phyloP scores from a whole-genome alignment of 2,888 invertebrate species.

The Acanthopleura granulata region DNA sequence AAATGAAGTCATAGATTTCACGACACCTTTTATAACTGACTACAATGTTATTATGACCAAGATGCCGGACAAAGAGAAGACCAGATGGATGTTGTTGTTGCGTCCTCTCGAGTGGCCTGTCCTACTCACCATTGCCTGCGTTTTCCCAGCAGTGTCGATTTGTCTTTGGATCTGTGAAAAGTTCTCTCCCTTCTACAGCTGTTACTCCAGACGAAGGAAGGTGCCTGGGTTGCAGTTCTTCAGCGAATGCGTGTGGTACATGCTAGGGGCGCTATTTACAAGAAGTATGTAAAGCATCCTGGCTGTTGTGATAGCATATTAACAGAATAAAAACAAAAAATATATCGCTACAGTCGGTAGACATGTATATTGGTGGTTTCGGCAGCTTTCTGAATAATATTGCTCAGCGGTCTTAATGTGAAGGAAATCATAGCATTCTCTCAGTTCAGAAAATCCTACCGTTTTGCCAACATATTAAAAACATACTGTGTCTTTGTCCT shows the following conservation, averaged over 20 bases:
- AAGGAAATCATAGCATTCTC: too few relatives aligned
- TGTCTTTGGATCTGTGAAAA: neutral
- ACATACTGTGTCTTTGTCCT: too few relatives aligned
- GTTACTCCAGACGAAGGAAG: neutral
- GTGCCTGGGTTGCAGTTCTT: neutral
- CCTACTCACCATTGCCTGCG: neutral
- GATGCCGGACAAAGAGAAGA: neutral
- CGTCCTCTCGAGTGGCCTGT: neutral
- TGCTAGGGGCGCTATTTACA: neutral
- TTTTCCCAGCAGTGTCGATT: neutral
- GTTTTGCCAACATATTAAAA: too few relatives aligned
- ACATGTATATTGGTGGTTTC: too few relatives aligned
- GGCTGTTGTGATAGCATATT: too few relatives aligned
- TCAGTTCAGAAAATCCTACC: too few relatives aligned
- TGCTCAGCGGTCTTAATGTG: too few relatives aligned
- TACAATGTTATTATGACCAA: slow-evolving; percentile 9
- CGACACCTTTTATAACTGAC: neutral
- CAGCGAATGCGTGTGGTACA: slow-evolving; percentile 7
- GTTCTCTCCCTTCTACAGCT: neutral
- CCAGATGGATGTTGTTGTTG: slow-evolving; percentile 1
- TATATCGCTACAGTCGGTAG: too few relatives aligned
- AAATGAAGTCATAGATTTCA: slow-evolving; percentile 17
- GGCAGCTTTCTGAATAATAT: too few relatives aligned
- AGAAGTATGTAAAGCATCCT: neutral
- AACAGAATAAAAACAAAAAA: too few relatives aligned